Evolutionary conservation across 2,113 vertebrate species (phyloP).

Genomic region (Oostethus manadensis): DNA sequence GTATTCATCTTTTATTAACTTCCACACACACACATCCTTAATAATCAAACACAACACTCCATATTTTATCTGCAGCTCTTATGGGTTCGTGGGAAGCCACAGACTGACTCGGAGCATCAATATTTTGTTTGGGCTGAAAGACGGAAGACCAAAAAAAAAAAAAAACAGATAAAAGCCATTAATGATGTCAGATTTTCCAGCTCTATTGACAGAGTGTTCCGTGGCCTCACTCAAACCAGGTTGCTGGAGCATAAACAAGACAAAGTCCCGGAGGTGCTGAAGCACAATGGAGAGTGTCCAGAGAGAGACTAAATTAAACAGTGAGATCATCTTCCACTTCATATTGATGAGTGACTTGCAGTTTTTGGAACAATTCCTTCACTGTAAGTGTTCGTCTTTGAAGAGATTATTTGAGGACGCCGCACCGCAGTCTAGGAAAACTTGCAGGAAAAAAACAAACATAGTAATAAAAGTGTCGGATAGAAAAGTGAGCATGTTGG

Average conservation of each 20-base stretch:
- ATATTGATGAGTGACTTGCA: constrained; percentile 30
- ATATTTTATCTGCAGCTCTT: constrained; percentile 17
- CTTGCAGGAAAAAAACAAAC: constrained; percentile 13
- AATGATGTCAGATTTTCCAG: constrained; percentile 28
- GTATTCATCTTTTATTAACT: too few relatives aligned
- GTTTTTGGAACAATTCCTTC: constrained; percentile 22
- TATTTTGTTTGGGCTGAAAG: constrained; percentile 41
- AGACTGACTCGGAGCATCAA: constrained; percentile 30
- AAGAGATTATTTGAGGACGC: constrained; percentile 4
- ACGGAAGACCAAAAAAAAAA: background rate
- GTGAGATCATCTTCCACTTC: constrained; percentile 33
- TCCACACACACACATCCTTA: constrained; percentile 1
- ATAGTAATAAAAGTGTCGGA: background rate
- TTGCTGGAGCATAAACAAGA: constrained; percentile 38
- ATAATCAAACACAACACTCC: background rate
- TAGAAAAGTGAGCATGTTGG: constrained; percentile 10
- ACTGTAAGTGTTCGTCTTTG: constrained; percentile 13
- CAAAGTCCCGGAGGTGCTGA: constrained; percentile 29
- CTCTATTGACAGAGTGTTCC: constrained; percentile 12
- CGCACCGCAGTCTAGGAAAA: constrained; percentile 22
- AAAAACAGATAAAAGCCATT: constrained; percentile 42
- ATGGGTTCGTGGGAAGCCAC: constrained; percentile 24
- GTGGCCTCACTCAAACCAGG: constrained; percentile 26
- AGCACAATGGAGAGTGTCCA: constrained; percentile 6
- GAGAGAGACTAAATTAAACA: constrained; percentile 18